These are phyloP conservation scores for Parasteatoda lunata DNA, from an alignment of 2,888 invertebrate genomes.

Conservation along the genomic window DNA sequence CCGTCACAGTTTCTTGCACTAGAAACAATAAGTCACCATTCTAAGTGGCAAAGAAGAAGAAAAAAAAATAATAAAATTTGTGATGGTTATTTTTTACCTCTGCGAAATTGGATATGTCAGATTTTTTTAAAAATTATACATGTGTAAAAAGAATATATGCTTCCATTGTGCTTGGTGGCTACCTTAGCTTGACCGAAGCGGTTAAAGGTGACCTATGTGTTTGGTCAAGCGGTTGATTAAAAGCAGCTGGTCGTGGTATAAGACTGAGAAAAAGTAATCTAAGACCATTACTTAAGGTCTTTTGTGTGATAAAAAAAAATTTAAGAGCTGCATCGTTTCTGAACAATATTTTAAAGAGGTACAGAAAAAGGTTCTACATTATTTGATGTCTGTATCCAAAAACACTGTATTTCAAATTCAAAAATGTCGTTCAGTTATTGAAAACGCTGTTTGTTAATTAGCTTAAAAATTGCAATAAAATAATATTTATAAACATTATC, in stretches of 20 bases:
- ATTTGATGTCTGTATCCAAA: too few species aligned
- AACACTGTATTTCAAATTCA: too few species aligned
- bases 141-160: background rate
- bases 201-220: constrained; percentile 43
- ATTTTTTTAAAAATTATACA: background rate
- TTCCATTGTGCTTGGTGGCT: constrained; percentile 28
- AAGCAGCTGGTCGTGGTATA: constrained; percentile 12
- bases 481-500: too few species aligned
- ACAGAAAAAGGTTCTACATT: too few species aligned
- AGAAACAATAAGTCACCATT: constrained; percentile 60
- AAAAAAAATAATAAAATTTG: constrained; percentile 17
- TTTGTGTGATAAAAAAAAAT: too few species aligned
- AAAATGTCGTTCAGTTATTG: too few species aligned
- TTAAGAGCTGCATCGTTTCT: too few species aligned
- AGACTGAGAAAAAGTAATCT: background rate
- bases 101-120: constrained; percentile 29
- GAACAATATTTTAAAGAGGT: too few species aligned
- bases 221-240: constrained; percentile 32
- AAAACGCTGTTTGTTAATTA: too few species aligned
- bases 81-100: background rate
- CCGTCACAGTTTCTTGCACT: constrained; percentile 40
- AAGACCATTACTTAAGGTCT: too few species aligned
- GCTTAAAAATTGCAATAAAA: too few species aligned
- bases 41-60: background rate
- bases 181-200: constrained; percentile 29